A percentile compares a stretch with the other conserved stretches of the same genome.
Conservation (phyloP, 2,113 vertebrate genomes). For the Asarcornis scutulata region DNA sequence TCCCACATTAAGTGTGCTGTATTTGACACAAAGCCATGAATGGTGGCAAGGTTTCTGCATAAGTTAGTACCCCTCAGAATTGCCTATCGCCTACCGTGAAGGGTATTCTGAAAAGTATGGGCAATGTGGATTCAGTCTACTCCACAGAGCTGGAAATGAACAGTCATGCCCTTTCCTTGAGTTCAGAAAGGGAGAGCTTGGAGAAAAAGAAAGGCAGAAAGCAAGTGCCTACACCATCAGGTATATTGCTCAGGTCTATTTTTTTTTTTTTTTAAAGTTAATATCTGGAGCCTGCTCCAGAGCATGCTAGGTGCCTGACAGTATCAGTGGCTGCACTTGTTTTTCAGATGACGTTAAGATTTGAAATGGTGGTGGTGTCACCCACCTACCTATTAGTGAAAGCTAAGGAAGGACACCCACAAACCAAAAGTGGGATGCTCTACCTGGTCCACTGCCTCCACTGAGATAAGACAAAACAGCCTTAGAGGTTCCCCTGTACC, state of each 20-base stretch:
- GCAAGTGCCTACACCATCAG: neutral
- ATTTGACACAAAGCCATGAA: neutral
- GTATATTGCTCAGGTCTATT: neutral
- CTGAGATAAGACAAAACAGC: neutral
- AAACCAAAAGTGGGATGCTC: neutral
- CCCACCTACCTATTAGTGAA: neutral
- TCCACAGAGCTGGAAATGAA: neutral
- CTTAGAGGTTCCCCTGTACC: neutral
- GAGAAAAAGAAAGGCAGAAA: neutral
- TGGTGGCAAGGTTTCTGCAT: neutral
- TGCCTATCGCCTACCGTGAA: neutral
- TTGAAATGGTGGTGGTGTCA: neutral
- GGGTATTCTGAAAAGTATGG: neutral
- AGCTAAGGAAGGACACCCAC: neutral
- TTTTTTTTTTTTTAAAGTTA: neutral
- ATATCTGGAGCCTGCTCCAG: neutral
- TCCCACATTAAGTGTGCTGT: neutral
- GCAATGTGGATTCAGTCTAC: neutral
- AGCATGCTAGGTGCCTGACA: accelerated
- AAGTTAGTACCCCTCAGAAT: neutral
- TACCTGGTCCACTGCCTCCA: neutral
- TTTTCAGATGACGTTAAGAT: neutral
- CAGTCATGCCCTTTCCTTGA: neutral
- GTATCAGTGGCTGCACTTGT: neutral
- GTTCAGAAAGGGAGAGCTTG: neutral